Evolutionary conservation across 2,797 vertebrate species (phyloP).

Genomic region (Nothura maculosa): DNA sequence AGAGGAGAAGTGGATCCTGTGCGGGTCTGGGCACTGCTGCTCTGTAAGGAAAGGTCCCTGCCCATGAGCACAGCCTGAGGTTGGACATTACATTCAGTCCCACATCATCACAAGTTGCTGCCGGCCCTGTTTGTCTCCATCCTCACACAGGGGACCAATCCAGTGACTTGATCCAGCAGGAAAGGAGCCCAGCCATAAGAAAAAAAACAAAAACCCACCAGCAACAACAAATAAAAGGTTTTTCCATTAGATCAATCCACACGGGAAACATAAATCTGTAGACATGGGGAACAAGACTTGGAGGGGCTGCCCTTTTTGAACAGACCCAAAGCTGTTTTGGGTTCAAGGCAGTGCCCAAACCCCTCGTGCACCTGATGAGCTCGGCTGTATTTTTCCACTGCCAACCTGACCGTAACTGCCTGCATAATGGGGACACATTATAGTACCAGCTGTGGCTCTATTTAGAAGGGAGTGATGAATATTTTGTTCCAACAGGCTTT

Average conservation of each 20-base stretch:
- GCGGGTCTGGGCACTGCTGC: not conserved
- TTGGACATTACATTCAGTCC: not conserved
- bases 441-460: slow-evolving; percentile 41
- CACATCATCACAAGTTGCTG: not conserved
- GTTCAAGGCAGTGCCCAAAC: not conserved
- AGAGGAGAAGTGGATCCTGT: not conserved
- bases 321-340: not conserved
- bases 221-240: not conserved
- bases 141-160: rapidly evolving
- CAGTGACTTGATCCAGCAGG: not conserved
- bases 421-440: slow-evolving; percentile 50
- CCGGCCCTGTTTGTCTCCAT: not conserved
- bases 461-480: slow-evolving; percentile 55
- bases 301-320: not conserved
- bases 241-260: not conserved
- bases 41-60: not conserved
- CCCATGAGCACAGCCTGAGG: not conserved
- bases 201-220: no score
- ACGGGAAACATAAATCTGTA: not conserved
- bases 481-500: slow-evolving; percentile 43
- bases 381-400: slow-evolving; percentile 53
- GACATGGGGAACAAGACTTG: not conserved
- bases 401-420: not conserved
- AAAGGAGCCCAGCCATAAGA: not conserved
- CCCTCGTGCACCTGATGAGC: not conserved